Base-by-base conservation (phyloP, 2,797 vertebrate genomes). In the Harpagifer antarcticus region DNA sequence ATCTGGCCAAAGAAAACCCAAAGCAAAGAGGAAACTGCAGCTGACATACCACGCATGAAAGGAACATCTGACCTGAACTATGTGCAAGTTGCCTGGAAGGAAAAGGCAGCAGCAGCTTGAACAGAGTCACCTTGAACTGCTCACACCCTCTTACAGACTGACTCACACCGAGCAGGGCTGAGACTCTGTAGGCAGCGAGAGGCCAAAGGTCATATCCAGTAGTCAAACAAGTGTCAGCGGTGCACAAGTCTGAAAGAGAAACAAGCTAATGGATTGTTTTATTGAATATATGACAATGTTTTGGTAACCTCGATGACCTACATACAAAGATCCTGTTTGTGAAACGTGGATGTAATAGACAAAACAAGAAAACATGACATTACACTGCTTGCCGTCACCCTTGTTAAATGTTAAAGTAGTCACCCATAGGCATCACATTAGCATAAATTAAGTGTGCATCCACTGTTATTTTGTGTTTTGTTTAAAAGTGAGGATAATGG, bases 31-130 rank as follows among this genome's bases (percentile, higher is more conserved):
- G 33, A 61, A 64, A 66, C 27, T 47, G 9, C 19, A 61, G 4
- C 44, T 43, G 69, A 74, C 50, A 47, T 50, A 42, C 19, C 74
- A 1, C 37, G 50, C 71, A 69, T 58, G 20, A 72, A 68, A 59
- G 43, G 37, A 74, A 43, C 58, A 67, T 74, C 40, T 76, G 67
- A 74, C 62, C 70, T 76, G 53, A 74, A 16, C 43, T 63, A 12
- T 71, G 72, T 73, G 49, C 60, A 83, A 70, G 61, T 72, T 83
- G 74, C 65, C 78, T 70, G 64, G 52, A 80, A 82, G 68, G 40
- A 82, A 80, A 58, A 33, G 37, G 64, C 60, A 42, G 65, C 57
- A 16, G 72, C 64, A 53, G 69, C 53, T 48, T 12, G 55, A 71
- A 65, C 68, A 69, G 20, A 70, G 54, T 74, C 72, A 79, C 79